Evolutionary conservation across 2,888 invertebrate species (phyloP), one percentile per base, ranked within the genome.

Genomic region (Latrodectus elegans): DNA sequence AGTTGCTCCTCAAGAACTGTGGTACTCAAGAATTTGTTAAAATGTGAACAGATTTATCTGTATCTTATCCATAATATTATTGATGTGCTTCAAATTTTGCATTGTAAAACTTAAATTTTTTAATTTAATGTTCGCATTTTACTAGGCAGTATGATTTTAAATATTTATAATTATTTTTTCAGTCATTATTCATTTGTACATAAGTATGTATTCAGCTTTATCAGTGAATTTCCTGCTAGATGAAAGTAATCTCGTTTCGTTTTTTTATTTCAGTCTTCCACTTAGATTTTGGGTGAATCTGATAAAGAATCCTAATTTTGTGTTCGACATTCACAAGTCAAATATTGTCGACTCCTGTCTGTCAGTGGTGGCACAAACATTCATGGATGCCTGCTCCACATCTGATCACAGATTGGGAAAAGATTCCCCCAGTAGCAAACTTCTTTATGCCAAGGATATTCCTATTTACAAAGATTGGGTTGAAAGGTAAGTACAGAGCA

Each of bases 361-460:
- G 92, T 98, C 98, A 90, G 99, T 99, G 87, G 98, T 99, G 92
- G 99, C 99, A 92, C 99, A 99, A 94, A 99, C 99, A 75, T 98
- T 99, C 93, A 99, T 99, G 99, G 99, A 99, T 93, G 98, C 99
- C 70, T 99, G 99, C 93, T 98, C 98, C 89, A 98, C 98, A 90
- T 98, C 98, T 91, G 99, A 99, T 93, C 99, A 99, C 93, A 96
- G 98, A 93, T 95, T 99, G 93, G 96, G 96, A 94, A 99, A 99
- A 93, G 99, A 99, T 93, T 99, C 99, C 65, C 99, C 99, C 90
- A 98, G 98, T 93, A 98, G 98, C 91, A 99, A 99, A 93, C 94
- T 99, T 91, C 95, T 99, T 90, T 99, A 99, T 93, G 99, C 99
- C 92, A 99, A 99, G 94, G 99, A 99, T 94, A 99, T 99, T 94